A percentile compares a stretch with the other conserved stretches of the same genome.
Evolutionary conservation across 2,797 vertebrate species (phyloP).

Genomic region (Chanos chanos): DNA sequence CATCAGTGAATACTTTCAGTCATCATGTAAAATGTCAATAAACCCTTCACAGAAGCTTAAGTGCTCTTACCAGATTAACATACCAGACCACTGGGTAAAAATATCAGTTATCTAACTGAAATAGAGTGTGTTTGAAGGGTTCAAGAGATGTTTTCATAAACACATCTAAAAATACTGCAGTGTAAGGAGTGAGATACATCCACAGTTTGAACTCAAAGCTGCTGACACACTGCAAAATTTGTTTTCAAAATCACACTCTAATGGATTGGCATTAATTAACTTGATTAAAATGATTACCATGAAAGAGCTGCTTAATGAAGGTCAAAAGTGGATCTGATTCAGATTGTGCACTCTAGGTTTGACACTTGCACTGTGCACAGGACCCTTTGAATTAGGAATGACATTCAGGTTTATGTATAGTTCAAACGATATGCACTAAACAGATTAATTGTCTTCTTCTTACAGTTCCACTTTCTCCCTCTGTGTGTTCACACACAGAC

Average conservation of each 20-base stretch:
- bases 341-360: slow-evolving; percentile 11
- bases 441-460: no score
- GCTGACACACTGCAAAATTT: slow-evolving; percentile 13
- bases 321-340: slow-evolving; percentile 5
- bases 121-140: not conserved
- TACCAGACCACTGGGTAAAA: no score
- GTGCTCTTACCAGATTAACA: not conserved
- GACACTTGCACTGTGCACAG: not conserved
- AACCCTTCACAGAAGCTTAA: not conserved
- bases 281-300: slow-evolving; percentile 29
- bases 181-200: not conserved
- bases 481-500: not conserved
- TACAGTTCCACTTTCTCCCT: no score
- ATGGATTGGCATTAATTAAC: slow-evolving; percentile 25
- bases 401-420: no score
- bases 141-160: slow-evolving; percentile 1
- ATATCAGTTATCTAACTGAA: no score
- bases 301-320: slow-evolving; percentile 9
- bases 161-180: slow-evolving; percentile 2
- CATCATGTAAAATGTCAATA: not conserved
- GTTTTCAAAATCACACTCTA: slow-evolving; percentile 28
- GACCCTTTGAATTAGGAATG: not conserved
- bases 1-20: slow-evolving; percentile 15
- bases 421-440: no score
- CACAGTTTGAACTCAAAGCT: not conserved